Base-by-base conservation (phyloP, 2,888 invertebrate genomes). In the Hybos culiciformis region DNA sequence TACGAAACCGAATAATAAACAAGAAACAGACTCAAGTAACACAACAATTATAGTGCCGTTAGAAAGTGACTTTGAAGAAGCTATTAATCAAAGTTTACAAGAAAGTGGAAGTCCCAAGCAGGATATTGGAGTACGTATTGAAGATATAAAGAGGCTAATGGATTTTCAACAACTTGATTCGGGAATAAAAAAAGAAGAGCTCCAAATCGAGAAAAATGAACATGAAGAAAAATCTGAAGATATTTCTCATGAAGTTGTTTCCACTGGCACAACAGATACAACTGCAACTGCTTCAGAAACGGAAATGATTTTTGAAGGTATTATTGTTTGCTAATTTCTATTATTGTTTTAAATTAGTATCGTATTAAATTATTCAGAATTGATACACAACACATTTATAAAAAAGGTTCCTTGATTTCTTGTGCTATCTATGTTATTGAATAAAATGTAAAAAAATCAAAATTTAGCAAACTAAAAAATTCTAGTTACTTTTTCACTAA, bases 271-370 rank as follows among this genome's bases (percentile, higher is more conserved):
- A 39, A 56, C 58, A 4, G 56, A 56, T 41, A 57, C 56, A 19
- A 56, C 56, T 31, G 55, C 56, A 43, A 56, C 57, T 36, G 55
- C 55, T 8, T 54, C 56, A 5, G 59, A 60, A 42, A 54, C 56
- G 42, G 61, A 61, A 44, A 57, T 60, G 19, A n/a, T 36, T 19
- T 20, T 36, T 38, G 61, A 61, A 51, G 61, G 61, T 61, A 50
- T 47, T 52, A 43, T 33, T 12, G n/a, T n/a, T n/a, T 17, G 2
- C 6, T 2, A 26, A 20, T 38, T 11, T 1, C n/a, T n/a, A n/a
- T n/a, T n/a, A n/a, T n/a, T n/a, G n/a, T n/a, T n/a, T n/a, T n/a
- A n/a, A n/a, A n/a, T n/a, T n/a, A n/a, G n/a, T n/a, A n/a, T n/a
- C 9, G 18, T 14, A 7, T 15, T 15, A 8, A n/a, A 32, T 8